Evolutionary conservation across 1,140 invertebrate species (phyloP).

Genomic region (fruit fly (Drosophila melanogaster)): Release_6_plus_ISO1_MT NT_037436.4:4553001-4553500

Average conservation of each 20-base stretch:
- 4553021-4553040: conserved; percentile 4
- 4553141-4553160: conserved; percentile 11
- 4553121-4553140: conserved; percentile 30
- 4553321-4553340: conserved; percentile 26
- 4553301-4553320: conserved; percentile 11
- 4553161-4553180: conserved; percentile 22
- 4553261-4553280: conserved; percentile 43
- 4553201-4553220: background rate
- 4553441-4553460: conserved; percentile 1
- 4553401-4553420: conserved; percentile 83
- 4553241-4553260: conserved; percentile 33
- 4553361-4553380: conserved; percentile 81
- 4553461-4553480: background rate
- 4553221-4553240: conserved; percentile 21
- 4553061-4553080: conserved; percentile 17
- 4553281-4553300: conserved; percentile 46
- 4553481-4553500: background rate
- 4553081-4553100: conserved; percentile 7
- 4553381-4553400: conserved; percentile 77
- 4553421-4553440: conserved; percentile 66
- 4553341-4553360: conserved; percentile 66
- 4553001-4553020: conserved; percentile 34
- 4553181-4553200: conserved; percentile 10
- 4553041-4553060: conserved; percentile 19
- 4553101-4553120: conserved; percentile 13